These are phyloP conservation scores for Adelges cooleyi DNA, from an alignment of 1,140 invertebrate species.

Conservation along the genomic window DNA sequence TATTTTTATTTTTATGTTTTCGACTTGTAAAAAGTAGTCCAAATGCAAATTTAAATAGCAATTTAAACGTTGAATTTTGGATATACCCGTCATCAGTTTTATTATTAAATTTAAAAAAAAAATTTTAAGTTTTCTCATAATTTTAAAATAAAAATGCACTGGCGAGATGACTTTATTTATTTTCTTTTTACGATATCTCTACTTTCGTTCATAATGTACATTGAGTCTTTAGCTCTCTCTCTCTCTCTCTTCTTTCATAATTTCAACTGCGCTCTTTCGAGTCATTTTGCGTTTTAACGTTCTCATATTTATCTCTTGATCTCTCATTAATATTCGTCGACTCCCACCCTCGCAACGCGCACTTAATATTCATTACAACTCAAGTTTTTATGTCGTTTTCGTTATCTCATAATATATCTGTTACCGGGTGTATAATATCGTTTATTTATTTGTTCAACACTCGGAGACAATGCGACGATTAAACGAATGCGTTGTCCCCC, in stretches of 20 bases:
- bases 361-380: conserved; percentile 25
- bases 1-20: too few species aligned
- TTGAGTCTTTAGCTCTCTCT: too few species aligned
- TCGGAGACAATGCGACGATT: conserved; percentile 3
- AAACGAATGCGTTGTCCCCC: neutral
- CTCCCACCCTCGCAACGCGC: neutral
- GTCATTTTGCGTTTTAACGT: neutral
- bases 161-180: too few species aligned
- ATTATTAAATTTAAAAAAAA: too few species aligned
- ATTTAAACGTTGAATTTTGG: too few species aligned
- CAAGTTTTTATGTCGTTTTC: conserved; percentile 11
- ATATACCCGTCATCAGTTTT: too few species aligned
- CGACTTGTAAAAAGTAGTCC: too few species aligned
- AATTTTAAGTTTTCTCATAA: too few species aligned
- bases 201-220: too few species aligned
- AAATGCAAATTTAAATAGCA: too few species aligned
- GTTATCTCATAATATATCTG: conserved; percentile 15
- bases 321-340: conserved; percentile 25
- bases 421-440: conserved; percentile 21
- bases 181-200: too few species aligned
- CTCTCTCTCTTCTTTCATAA: neutral
- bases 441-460: conserved; percentile 26
- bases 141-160: too few species aligned
- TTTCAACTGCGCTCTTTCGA: neutral
- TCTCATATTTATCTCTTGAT: conserved; percentile 19